Evolutionary conservation across 2,888 invertebrate species (phyloP), one percentile per base, ranked within the genome.

Genomic region (Odontothrips loti): DNA sequence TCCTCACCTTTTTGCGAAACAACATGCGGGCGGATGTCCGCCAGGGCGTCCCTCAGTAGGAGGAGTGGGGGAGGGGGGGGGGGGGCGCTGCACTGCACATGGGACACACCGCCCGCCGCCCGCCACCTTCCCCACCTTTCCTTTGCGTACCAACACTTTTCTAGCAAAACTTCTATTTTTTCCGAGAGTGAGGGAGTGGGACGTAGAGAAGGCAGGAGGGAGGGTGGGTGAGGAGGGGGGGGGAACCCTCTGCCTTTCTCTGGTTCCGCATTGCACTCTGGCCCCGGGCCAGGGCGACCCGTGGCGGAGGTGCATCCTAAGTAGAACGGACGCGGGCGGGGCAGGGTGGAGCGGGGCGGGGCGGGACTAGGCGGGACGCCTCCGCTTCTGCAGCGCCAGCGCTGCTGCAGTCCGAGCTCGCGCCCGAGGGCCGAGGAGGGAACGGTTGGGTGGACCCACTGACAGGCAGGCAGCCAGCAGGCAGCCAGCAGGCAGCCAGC

Each of bases 191-290:
- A 51, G 9, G 51, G 51, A 51, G 12, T 20, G 51, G 20, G 58
- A 20, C 58, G 58, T 15, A 51, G 51, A 51, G 20, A 17, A 10
- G 9, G 51, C 1, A 10, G 51, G 51, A 10, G 51, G 58, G n/a
- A 17, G n/a, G 58, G 58, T 58, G 58, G 58, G 58, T 8, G 58
- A 58, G 58, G 17, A 17, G 15, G 58, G 15, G 58, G 58, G 51
- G 9, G 51, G 51, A 10, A 4, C 20, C 58, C 58, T 58, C 20
- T n/a, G 58, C 58, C 58, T 58, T 15, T 15, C 68, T 68, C 68
- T 6, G 68, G 68, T 75, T 75, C 68, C 68, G 68, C 68, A 75
- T 75, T 75, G 68, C 68, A 75, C 68, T 58, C 68, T 75, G 68
- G 68, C 68, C 27, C 68, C 58, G 58, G 58, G 58, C 58, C 58